Evolutionary conservation across 1,140 invertebrate genomes (phyloP).

Genomic region (Ips typographus): DNA sequence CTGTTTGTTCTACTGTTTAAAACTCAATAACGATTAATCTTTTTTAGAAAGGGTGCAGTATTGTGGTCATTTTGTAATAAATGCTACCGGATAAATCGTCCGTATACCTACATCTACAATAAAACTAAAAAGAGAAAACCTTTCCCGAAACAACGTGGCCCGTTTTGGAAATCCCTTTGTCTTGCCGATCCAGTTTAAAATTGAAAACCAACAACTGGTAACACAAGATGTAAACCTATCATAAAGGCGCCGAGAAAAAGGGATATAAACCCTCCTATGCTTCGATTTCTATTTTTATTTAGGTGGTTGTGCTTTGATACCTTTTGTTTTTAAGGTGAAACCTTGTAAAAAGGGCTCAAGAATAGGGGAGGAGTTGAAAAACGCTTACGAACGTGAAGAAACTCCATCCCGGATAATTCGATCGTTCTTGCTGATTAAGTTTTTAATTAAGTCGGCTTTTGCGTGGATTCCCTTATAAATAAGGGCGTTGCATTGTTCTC

Average conservation of each 20-base stretch:
- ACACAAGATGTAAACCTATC: conserved; percentile 26
- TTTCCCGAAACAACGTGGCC: background rate
- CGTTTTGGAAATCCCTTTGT: conserved; percentile 9
- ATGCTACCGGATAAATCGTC: too few species aligned
- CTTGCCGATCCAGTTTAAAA: conserved; percentile 29
- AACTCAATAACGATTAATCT: background rate
- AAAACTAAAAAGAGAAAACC: background rate
- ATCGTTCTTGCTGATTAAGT: too few species aligned
- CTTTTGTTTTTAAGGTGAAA: too few species aligned
- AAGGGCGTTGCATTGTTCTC: too few species aligned
- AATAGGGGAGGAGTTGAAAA: too few species aligned
- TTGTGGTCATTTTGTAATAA: background rate
- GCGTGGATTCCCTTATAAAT: too few species aligned
- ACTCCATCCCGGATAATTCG: too few species aligned
- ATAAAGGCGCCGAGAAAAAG: conserved; percentile 13
- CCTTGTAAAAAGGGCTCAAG: too few species aligned
- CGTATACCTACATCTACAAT: too few species aligned
- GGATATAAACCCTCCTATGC: conserved; percentile 8
- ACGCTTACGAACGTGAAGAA: too few species aligned
- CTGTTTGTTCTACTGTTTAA: background rate
- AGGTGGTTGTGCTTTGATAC: too few species aligned
- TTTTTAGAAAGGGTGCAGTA: background rate
- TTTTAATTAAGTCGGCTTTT: too few species aligned
- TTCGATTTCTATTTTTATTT: background rate
- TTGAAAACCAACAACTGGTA: conserved; percentile 31